A percentile compares a stretch with the other conserved stretches of the same genome.
Conservation (phyloP, 2,113 vertebrate genomes). For the Natator depressus region DNA sequence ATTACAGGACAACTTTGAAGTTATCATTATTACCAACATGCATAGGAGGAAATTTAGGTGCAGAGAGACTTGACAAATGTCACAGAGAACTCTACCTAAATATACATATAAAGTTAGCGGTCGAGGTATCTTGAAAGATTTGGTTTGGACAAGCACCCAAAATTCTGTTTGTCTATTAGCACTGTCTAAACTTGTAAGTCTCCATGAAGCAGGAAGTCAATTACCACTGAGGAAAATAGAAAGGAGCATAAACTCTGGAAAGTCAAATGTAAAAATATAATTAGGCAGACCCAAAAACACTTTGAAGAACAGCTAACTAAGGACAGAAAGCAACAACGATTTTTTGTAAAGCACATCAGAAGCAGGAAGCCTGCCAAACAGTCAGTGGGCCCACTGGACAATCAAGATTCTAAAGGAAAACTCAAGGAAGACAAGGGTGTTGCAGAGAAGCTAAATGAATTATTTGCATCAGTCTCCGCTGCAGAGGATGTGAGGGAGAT, state of each 20-base stretch:
- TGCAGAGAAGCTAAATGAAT: too few species aligned
- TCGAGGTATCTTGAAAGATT: neutral
- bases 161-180: rapidly evolving
- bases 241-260: neutral
- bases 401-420: too few species aligned
- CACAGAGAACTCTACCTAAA: neutral
- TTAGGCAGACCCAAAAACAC: neutral
- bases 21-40: neutral
- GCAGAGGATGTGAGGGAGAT: too few species aligned
- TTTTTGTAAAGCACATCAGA: too few species aligned
- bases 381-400: too few species aligned
- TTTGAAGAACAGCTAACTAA: neutral
- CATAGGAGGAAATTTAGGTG: neutral
- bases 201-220: neutral
- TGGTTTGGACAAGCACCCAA: neutral
- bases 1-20: neutral
- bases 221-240: neutral
- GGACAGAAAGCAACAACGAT: neutral
- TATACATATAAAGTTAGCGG: neutral
- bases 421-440: too few species aligned
- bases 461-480: too few species aligned
- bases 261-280: neutral
- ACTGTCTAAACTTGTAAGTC: rapidly evolving
- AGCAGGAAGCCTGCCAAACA: too few species aligned
- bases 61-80: neutral